These are phyloP conservation scores for Nematolebias whitei DNA, from an alignment of 2,113 vertebrate species.

Conservation along the genomic window DNA sequence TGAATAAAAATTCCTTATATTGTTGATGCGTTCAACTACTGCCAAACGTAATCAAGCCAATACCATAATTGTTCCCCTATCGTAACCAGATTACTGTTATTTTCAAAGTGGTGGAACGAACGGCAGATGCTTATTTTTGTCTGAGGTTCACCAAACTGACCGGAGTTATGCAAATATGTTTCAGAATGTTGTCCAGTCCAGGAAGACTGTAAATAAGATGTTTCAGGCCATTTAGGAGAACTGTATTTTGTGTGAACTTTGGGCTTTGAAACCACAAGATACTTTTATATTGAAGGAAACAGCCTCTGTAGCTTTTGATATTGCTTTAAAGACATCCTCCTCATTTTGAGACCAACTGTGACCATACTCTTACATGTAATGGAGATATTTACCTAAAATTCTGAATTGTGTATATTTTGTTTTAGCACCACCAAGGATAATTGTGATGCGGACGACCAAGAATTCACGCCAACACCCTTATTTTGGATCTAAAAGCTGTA, in stretches of 20 bases:
- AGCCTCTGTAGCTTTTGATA: neutral
- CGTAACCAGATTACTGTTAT: neutral
- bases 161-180: neutral
- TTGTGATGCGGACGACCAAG: neutral
- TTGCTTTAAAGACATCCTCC: neutral
- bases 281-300: neutral
- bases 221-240: too few relatives aligned
- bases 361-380: neutral
- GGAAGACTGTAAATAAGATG: neutral
- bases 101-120: neutral
- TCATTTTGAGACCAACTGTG: too few relatives aligned
- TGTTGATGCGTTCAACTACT: neutral
- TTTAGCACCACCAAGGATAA: neutral
- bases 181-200: neutral
- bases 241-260: neutral
- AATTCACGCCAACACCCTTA: neutral
- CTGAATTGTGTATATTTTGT: slow-evolving; percentile 4
- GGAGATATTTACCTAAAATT: neutral
- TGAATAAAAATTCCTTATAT: neutral
- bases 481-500: slow-evolving; percentile 39
- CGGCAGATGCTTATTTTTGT: neutral
- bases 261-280: neutral
- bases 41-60: neutral
- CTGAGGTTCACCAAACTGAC: neutral
- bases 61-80: neutral